A percentile compares a stretch with the other conserved stretches of the same genome.
These are phyloP conservation scores for Druon quercuslanigerum DNA, from an alignment of 1,140 invertebrate species.

Conservation along the genomic window DNA sequence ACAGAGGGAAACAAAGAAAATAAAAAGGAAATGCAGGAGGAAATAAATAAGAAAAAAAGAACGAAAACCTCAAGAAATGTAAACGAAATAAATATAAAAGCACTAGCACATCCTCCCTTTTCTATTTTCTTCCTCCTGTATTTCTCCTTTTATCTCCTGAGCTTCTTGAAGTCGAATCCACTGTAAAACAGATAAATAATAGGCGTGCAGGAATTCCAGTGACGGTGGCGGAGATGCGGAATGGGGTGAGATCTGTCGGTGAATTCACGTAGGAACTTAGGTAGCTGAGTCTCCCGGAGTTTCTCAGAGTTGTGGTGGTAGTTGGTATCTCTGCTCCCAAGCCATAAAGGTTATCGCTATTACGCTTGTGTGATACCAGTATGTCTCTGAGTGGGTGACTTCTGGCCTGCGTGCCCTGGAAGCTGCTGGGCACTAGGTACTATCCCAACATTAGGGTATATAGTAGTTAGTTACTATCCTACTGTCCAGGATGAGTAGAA, in stretches of 20 bases:
- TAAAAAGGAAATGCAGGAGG: too few species aligned
- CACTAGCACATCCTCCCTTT: constrained; percentile 14
- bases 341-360: constrained; percentile 64
- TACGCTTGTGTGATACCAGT: constrained; percentile 51
- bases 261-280: constrained; percentile 46
- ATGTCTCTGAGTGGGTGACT: constrained; percentile 10
- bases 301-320: constrained; percentile 40
- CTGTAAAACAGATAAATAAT: constrained; percentile 57
- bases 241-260: constrained; percentile 42
- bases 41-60: too few species aligned
- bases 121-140: constrained; percentile 45
- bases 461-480: not conserved
- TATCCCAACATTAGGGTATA: too few species aligned
- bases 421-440: not conserved
- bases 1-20: too few species aligned
- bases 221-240: constrained; percentile 33
- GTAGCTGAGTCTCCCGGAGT: not conserved
- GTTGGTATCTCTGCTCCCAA: constrained; percentile 59
- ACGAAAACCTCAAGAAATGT: too few species aligned
- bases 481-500: not conserved
- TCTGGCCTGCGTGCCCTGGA: not conserved
- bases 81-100: too few species aligned
- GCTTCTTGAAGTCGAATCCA: constrained; percentile 44
- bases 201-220: constrained; percentile 52
- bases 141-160: constrained; percentile 44